Conservation (phyloP, 2,113 vertebrate genomes). For the Heterotis niloticus region DNA sequence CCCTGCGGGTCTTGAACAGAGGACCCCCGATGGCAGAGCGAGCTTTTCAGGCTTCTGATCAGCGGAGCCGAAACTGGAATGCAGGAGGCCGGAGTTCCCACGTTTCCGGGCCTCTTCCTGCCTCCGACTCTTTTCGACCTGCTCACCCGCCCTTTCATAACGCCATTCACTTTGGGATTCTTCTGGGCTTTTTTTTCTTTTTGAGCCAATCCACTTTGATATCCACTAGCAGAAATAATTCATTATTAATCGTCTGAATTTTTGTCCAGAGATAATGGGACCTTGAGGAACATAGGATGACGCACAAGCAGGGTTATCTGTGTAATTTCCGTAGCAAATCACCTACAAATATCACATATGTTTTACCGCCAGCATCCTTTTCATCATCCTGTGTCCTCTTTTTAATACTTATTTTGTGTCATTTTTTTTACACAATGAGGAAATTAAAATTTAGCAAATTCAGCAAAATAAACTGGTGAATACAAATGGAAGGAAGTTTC, state of each 20-base stretch:
- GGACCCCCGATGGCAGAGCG: constrained; percentile 75
- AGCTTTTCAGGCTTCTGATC: constrained; percentile 75
- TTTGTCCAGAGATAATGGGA: constrained; percentile 24
- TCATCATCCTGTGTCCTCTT: not conserved
- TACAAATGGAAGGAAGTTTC: no score
- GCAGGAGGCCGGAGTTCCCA: constrained; percentile 70
- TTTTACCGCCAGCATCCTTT: not conserved
- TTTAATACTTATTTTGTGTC: not conserved
- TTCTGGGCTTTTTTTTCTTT: constrained; percentile 56
- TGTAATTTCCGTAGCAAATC: constrained; percentile 8
- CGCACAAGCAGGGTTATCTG: not conserved
- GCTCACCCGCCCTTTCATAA: constrained; percentile 66
- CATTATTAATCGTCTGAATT: constrained; percentile 25
- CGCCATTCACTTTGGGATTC: constrained; percentile 57
- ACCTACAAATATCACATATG: constrained; percentile 15
- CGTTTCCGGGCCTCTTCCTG: constrained; percentile 71
- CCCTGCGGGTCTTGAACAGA: constrained; percentile 68
- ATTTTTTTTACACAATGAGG: not conserved
- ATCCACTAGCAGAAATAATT: constrained; percentile 68
- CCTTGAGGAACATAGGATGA: not conserved
- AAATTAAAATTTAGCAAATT: no score
- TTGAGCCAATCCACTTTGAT: constrained; percentile 66
- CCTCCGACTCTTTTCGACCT: constrained; percentile 68
- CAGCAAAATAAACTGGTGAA: no score
- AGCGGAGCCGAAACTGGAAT: constrained; percentile 79